Percentiles rank a stretch among this genome's conserved stretches.
Conservation (phyloP, 2,888 invertebrate species). For the Candidula unifasciata region DNA sequence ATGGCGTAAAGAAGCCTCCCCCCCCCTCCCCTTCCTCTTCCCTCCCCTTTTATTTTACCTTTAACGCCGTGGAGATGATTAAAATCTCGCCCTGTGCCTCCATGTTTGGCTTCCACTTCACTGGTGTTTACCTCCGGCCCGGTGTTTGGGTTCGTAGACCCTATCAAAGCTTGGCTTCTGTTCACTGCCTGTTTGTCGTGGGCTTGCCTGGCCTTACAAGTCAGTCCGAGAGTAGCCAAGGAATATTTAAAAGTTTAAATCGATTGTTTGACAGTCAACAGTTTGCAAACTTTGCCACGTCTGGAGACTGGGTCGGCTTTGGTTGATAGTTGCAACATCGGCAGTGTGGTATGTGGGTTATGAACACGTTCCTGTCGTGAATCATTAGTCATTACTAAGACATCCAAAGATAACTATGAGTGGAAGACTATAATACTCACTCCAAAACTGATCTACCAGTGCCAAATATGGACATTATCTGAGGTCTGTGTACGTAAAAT, state of each 20-base stretch:
- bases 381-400: no score
- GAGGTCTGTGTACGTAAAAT: no score
- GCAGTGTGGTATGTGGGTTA: background rate
- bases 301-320: background rate
- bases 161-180: slow-evolving; percentile 32
- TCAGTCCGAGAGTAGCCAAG: background rate
- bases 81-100: slow-evolving; percentile 21
- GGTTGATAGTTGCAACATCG: background rate
- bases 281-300: slow-evolving; percentile 17
- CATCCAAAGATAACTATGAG: no score
- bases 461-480: no score
- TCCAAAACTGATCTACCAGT: no score
- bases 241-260: slow-evolving; percentile 25
- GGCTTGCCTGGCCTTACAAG: slow-evolving; percentile 35
- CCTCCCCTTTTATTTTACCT: no score
- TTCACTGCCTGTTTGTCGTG: slow-evolving; percentile 33
- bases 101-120: slow-evolving; percentile 30
- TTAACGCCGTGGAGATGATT: slow-evolving; percentile 14
- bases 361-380: no score
- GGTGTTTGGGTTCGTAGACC: slow-evolving; percentile 30
- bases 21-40: no score
- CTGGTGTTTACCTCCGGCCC: background rate
- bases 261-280: slow-evolving; percentile 16
- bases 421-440: no score
- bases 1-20: no score